These are phyloP conservation scores for Aporrectodea caliginosa DNA, from an alignment of 1,140 invertebrate genomes.

Conservation along the genomic window DNA sequence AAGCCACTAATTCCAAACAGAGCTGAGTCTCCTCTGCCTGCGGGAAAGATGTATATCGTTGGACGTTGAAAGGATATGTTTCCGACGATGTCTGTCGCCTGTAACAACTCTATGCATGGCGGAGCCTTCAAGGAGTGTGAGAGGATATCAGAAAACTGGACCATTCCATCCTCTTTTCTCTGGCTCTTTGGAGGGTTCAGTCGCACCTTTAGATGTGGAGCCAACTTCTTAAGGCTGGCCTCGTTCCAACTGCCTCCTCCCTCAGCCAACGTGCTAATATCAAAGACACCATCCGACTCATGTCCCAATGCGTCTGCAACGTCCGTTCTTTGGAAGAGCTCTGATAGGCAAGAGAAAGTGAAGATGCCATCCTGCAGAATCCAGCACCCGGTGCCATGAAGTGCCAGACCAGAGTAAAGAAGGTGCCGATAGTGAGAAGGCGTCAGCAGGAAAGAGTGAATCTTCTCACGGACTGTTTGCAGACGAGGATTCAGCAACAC, in stretches of 20 bases:
- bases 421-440: constrained; percentile 11
- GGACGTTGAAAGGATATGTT: constrained; percentile 93
- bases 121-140: constrained; percentile 51
- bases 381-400: constrained; percentile 65
- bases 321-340: constrained; percentile 85
- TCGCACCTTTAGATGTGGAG: constrained; percentile 34
- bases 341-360: constrained; percentile 79
- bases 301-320: constrained; percentile 83
- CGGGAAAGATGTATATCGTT: constrained; percentile 94
- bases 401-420: constrained; percentile 17
- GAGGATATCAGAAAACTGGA: constrained; percentile 60
- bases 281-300: constrained; percentile 80
- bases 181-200: constrained; percentile 50
- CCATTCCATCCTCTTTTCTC: constrained; percentile 46
- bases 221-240: background rate
- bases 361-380: constrained; percentile 94
- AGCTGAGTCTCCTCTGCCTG: constrained; percentile 90
- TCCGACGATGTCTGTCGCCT: constrained; percentile 89
- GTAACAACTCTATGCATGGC: constrained; percentile 73
- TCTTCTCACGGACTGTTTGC: background rate
- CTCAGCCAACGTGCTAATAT: constrained; percentile 77
- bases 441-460: background rate
- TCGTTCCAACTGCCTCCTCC: constrained; percentile 74
- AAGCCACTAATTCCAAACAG: constrained; percentile 96
- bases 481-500: constrained; percentile 5